A percentile compares a stretch with the other conserved stretches of the same genome.
Conservation (phyloP, 2,888 invertebrate species). For the Spicauda simplicius region DNA sequence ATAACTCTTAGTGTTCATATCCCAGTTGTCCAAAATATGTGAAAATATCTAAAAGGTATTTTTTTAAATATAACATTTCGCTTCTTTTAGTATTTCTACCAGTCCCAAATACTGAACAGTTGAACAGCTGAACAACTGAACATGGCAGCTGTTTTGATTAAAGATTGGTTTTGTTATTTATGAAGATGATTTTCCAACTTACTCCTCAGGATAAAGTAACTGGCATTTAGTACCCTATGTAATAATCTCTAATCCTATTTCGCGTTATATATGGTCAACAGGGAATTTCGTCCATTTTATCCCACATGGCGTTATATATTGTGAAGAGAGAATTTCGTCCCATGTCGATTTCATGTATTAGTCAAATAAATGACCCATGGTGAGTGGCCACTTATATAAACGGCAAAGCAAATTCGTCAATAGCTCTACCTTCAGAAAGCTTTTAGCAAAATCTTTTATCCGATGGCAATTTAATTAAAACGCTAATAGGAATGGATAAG, state of each 20-base stretch:
- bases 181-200: background rate
- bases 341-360: background rate
- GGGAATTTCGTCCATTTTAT: background rate
- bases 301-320: background rate
- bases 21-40: too few species aligned
- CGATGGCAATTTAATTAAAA: conserved; percentile 22
- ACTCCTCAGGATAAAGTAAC: background rate
- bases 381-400: background rate
- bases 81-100: too few species aligned
- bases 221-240: background rate
- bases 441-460: conserved; percentile 4
- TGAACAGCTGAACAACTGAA: too few species aligned
- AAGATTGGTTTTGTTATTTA: too few species aligned
- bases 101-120: too few species aligned
- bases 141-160: too few species aligned
- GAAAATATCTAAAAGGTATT: too few species aligned
- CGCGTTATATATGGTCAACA: background rate
- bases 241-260: too few species aligned
- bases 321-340: background rate
- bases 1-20: too few species aligned
- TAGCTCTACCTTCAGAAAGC: background rate
- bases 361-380: background rate
- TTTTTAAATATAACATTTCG: too few species aligned
- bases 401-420: background rate
- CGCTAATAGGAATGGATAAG: conserved; percentile 40